Evolutionary conservation across 92 coral and sea anemone genomes (phyloP).

Genomic region (Porites divaricata): DNA sequence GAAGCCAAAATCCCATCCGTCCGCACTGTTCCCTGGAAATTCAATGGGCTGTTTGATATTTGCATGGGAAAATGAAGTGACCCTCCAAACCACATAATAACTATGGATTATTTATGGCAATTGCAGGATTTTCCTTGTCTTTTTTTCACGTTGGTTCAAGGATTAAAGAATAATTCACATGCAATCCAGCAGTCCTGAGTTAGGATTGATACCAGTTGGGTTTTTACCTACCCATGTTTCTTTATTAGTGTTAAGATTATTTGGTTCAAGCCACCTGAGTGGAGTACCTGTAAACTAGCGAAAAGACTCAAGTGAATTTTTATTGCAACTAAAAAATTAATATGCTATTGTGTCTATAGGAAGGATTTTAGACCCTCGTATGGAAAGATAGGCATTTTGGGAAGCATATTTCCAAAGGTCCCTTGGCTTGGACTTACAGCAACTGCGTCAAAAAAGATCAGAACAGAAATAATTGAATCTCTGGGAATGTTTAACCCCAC

Average conservation of each 20-base stretch:
- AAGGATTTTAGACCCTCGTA: slow-evolving; percentile 18
- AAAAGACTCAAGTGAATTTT: not conserved
- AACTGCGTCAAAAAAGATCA: slow-evolving; percentile 45
- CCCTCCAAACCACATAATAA: not conserved
- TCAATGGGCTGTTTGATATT: not conserved
- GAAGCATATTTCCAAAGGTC: slow-evolving; percentile 24
- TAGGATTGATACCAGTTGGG: no score
- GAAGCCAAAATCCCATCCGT: not conserved
- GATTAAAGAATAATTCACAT: no score
- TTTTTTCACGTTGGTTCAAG: no score
- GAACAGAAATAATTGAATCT: slow-evolving; percentile 34
- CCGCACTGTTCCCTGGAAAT: not conserved
- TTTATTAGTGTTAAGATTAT: not conserved
- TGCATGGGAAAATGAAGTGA: not conserved
- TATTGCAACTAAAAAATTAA: not conserved
- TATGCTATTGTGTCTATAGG: not conserved
- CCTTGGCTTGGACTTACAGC: slow-evolving; percentile 69
- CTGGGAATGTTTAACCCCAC: slow-evolving; percentile 58
- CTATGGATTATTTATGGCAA: not conserved
- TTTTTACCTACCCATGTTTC: no score
- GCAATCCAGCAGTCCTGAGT: no score
- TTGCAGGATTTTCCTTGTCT: not conserved
- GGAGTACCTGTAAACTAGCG: no score
- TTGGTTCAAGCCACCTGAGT: not conserved
- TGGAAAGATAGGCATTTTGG: slow-evolving; percentile 9